Conservation (phyloP, 2,797 vertebrate genomes). For the Lutjanus campechanus region DNA sequence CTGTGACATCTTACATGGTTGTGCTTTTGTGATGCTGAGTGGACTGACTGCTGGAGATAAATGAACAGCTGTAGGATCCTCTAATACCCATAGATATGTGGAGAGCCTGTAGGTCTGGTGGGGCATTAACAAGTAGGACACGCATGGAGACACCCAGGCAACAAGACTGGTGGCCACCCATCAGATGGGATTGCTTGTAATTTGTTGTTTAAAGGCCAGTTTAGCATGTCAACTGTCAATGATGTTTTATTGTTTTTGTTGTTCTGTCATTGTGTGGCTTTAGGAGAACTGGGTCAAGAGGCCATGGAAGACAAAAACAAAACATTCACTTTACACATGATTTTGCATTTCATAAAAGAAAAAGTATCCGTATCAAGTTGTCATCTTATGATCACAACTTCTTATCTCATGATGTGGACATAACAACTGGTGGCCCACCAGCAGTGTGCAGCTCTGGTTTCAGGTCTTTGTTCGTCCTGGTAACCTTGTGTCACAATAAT, state of each 20-base stretch:
- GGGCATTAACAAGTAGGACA: conserved; percentile 73
- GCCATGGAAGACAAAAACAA: background rate
- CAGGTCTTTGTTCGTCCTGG: background rate
- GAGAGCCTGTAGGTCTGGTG: conserved; percentile 72
- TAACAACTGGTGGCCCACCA: background rate
- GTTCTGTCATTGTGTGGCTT: conserved; percentile 35
- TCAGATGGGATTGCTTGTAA: conserved; percentile 81
- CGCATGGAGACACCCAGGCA: conserved; percentile 55
- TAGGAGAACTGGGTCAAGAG: conserved; percentile 3
- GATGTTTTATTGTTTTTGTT: conserved; percentile 71
- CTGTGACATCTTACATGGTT: conserved; percentile 72
- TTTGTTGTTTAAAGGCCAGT: conserved; percentile 82
- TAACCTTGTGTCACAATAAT: background rate
- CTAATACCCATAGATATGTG: conserved; percentile 65
- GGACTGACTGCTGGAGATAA: conserved; percentile 18
- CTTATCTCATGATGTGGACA: background rate
- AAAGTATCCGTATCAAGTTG: background rate
- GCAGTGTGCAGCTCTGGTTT: background rate
- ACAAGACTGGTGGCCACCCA: conserved; percentile 74
- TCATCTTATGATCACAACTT: background rate
- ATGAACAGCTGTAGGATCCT: conserved; percentile 69
- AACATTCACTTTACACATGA: background rate
- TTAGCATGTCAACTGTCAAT: conserved; percentile 72
- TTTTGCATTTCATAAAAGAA: background rate
- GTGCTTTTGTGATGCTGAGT: conserved; percentile 62